Percentiles rank a stretch among this genome's conserved stretches.
phyloP scores from a whole-genome alignment of 2,797 vertebrate genomes.

The Miichthys miiuy region DNA sequence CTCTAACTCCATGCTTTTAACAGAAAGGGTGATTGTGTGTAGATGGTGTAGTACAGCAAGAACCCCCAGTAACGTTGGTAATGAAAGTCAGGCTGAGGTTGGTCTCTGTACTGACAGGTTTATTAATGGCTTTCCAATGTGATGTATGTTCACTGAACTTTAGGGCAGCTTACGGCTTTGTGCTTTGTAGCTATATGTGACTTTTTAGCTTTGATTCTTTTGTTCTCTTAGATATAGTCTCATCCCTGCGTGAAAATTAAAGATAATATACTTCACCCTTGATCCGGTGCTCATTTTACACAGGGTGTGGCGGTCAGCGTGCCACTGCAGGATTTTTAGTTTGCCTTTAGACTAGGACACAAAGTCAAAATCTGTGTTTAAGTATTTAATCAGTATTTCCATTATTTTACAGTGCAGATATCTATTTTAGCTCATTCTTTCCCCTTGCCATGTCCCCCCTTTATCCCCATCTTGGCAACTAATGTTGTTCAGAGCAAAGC shows the following conservation, averaged over 20 bases:
- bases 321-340: background rate
- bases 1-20: conserved; percentile 51
- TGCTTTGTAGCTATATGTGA: conserved; percentile 59
- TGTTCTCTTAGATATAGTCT: conserved; percentile 52
- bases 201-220: conserved; percentile 65
- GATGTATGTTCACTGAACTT: conserved; percentile 85
- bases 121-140: conserved; percentile 85
- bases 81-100: conserved; percentile 79
- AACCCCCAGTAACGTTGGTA: conserved; percentile 67
- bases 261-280: conserved; percentile 40
- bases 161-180: conserved; percentile 74
- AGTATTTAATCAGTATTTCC: background rate
- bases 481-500: background rate
- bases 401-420: background rate
- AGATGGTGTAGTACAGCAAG: conserved; percentile 59
- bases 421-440: background rate
- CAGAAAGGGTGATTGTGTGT: conserved; percentile 55
- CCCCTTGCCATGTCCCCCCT: background rate
- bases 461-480: background rate
- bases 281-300: conserved; percentile 25
- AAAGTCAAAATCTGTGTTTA: conserved; percentile 3
- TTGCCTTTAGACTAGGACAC: background rate
- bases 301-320: background rate
- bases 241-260: conserved; percentile 49
- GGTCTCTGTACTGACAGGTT: conserved; percentile 79